Conservation (phyloP, 2,888 invertebrate species). For the Rhorus exstirpatorius region DNA sequence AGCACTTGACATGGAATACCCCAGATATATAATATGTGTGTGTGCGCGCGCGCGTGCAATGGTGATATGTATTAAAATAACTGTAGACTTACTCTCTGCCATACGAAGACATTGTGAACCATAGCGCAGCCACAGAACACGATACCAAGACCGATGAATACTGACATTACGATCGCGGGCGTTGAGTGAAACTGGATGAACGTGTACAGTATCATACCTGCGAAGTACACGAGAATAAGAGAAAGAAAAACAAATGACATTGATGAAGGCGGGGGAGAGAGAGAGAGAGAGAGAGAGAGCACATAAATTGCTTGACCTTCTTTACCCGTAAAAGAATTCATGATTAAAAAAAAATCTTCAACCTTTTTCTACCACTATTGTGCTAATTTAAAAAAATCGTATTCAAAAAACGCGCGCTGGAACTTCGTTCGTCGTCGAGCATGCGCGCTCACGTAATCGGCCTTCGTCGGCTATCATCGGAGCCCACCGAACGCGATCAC, state of each 20-base stretch:
- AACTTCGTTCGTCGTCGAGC: too few relatives aligned
- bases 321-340: constrained; percentile 8
- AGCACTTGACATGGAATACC: too few relatives aligned
- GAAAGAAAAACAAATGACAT: constrained; percentile 27
- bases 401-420: too few relatives aligned
- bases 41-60: too few relatives aligned
- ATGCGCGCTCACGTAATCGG: too few relatives aligned
- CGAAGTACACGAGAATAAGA: constrained; percentile 77
- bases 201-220: constrained; percentile 96
- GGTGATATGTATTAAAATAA: neutral
- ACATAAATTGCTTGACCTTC: constrained; percentile 28
- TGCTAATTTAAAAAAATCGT: too few relatives aligned
- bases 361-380: too few relatives aligned
- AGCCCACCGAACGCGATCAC: too few relatives aligned
- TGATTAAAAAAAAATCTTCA: neutral
- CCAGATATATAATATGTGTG: too few relatives aligned
- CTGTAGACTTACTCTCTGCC: constrained; percentile 90
- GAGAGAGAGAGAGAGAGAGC: constrained; percentile 1
- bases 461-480: too few relatives aligned
- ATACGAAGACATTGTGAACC: constrained; percentile 97
- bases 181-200: constrained; percentile 97
- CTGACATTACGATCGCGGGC: constrained; percentile 96
- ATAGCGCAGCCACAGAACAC: constrained; percentile 97
- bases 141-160: constrained; percentile 96
- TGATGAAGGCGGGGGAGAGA: constrained; percentile 1